Evolutionary conservation across 2,113 vertebrate genomes (phyloP).

Genomic region (Melanostigma gelatinosum): DNA sequence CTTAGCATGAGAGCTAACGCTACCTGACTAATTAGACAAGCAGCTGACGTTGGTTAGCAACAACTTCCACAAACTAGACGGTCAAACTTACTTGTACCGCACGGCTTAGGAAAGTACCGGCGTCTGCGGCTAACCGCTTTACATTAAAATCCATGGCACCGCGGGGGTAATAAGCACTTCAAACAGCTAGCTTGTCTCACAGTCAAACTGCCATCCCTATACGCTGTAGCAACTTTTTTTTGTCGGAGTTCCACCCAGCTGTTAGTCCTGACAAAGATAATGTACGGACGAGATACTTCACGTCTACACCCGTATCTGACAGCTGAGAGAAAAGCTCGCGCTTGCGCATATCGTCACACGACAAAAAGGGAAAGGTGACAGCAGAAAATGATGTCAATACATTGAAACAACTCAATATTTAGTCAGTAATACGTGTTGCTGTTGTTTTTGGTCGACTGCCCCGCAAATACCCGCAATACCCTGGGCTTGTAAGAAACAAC

Average conservation of each 20-base stretch:
- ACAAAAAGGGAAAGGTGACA: background rate
- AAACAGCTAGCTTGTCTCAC: conserved; percentile 5
- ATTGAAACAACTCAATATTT: background rate
- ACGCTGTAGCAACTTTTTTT: conserved; percentile 43
- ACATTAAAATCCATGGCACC: conserved; percentile 93
- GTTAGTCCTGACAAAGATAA: conserved; percentile 65
- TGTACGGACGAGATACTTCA: conserved; percentile 32
- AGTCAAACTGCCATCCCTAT: conserved; percentile 11
- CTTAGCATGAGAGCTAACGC: conserved; percentile 49
- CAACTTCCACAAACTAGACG: background rate
- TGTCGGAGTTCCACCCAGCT: conserved; percentile 75
- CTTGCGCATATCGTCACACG: conserved; percentile 7
- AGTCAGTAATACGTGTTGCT: no score
- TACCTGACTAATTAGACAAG: conserved; percentile 35
- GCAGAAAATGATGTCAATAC: background rate
- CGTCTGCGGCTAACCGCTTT: conserved; percentile 94
- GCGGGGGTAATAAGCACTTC: conserved; percentile 34
- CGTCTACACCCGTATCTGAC: accelerated
- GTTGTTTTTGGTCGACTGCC: background rate
- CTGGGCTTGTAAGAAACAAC: background rate
- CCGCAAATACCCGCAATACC: background rate
- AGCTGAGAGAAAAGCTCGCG: background rate
- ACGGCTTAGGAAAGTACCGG: conserved; percentile 94
- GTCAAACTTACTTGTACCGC: conserved; percentile 90
- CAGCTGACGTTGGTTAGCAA: conserved; percentile 49